A percentile compares a stretch with the other conserved stretches of the same genome.
Evolutionary conservation across 2,797 vertebrate genomes (phyloP).

Genomic region (Centropyge bicolor): DNA sequence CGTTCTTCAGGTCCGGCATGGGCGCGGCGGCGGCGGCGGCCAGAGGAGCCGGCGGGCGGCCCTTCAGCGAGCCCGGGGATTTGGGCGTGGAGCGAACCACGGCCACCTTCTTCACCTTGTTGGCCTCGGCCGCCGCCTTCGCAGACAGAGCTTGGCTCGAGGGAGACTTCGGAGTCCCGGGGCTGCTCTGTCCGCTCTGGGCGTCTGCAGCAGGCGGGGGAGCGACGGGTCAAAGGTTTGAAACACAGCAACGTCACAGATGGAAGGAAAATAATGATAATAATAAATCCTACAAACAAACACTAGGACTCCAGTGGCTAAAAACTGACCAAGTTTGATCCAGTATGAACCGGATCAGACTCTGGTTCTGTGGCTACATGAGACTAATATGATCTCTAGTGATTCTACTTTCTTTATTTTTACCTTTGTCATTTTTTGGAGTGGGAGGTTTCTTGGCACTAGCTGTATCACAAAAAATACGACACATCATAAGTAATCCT

Average conservation of each 20-base stretch:
- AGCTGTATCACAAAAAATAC: conserved; percentile 77
- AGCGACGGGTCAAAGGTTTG: not conserved
- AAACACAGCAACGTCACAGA: not conserved
- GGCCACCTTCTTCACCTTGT: conserved; percentile 94
- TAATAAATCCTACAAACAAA: not conserved
- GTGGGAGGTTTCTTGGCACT: conserved; percentile 78
- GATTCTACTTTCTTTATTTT: conserved; percentile 28
- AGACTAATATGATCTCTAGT: conserved; percentile 21
- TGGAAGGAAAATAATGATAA: not conserved
- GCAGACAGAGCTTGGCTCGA: conserved; percentile 88
- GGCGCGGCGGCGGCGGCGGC: conserved; percentile 65
- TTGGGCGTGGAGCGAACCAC: conserved; percentile 96
- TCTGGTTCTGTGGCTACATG: conserved; percentile 21
- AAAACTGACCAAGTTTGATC: conserved; percentile 64
- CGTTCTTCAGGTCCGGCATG: conserved; percentile 93
- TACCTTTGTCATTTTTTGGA: conserved; percentile 79
- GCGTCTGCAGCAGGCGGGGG: conserved; percentile 82
- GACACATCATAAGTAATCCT: conserved; percentile 55
- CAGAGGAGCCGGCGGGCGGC: conserved; percentile 86
- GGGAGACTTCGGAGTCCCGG: conserved; percentile 92
- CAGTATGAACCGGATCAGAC: conserved; percentile 50
- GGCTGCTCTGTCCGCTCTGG: conserved; percentile 94
- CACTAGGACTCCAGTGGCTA: conserved; percentile 27
- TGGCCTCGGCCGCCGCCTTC: conserved; percentile 88
- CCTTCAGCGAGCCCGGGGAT: conserved; percentile 93